Conservation (phyloP, 2,113 vertebrate genomes). For the Ahaetulla prasina region DNA sequence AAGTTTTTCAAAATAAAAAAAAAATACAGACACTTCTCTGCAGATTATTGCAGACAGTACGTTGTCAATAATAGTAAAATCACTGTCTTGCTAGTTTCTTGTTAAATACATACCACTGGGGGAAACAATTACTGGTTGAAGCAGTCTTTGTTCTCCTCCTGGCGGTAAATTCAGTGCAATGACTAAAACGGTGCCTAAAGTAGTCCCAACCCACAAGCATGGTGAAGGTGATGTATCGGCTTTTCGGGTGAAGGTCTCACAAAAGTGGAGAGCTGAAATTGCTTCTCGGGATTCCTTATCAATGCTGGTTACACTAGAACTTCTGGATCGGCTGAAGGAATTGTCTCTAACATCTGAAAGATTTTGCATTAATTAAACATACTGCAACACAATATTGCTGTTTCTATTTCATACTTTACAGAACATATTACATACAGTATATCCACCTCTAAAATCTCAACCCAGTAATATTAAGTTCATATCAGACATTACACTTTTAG, state of each 20-base stretch:
- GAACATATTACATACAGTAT: neutral
- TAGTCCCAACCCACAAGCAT: constrained; percentile 91
- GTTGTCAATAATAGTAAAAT: accelerated
- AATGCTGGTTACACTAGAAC: constrained; percentile 97
- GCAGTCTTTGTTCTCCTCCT: constrained; percentile 90
- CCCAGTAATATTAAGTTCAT: neutral
- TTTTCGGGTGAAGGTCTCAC: constrained; percentile 89
- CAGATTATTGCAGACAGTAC: neutral
- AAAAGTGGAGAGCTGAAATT: constrained; percentile 90
- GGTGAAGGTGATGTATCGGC: constrained; percentile 80
- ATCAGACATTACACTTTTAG: neutral
- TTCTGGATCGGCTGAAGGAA: constrained; percentile 96
- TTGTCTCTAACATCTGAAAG: constrained; percentile 94
- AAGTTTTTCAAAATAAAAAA: neutral
- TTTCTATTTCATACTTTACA: neutral
- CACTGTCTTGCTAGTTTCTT: neutral
- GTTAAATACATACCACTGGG: constrained; percentile 83
- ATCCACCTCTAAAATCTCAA: neutral
- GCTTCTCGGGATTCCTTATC: constrained; percentile 93
- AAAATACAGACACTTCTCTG: neutral
- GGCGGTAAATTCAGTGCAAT: constrained; percentile 87
- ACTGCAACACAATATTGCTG: neutral
- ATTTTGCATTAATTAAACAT: constrained; percentile 42
- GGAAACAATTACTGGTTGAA: constrained; percentile 92
- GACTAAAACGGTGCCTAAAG: constrained; percentile 86